Evolutionary conservation across 2,797 vertebrate species (phyloP), one percentile per base, ranked within the genome.

Genomic region (Helostoma temminkii): DNA sequence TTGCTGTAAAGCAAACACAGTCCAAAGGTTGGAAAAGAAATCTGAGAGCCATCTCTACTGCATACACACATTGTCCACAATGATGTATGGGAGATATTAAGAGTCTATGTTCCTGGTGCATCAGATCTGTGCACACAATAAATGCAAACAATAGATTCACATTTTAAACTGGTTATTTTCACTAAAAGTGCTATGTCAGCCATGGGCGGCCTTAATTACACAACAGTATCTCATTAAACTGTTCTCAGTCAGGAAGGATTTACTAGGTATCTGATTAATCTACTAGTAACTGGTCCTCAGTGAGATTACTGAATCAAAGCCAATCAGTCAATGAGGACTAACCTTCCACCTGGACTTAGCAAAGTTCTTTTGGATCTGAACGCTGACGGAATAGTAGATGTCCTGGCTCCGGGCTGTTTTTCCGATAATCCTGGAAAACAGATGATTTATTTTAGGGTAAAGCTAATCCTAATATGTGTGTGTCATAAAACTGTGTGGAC

Each of bases 261-360:
- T 36, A 62, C 43, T 1, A 19, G 37, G n/a, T 28, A 48, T 25
- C 24, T 0, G 22, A 71, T 75, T 78, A 81, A 85, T 76, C 30
- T 59, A 24, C 43, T 37, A 32, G 76, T 71, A 83, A 80, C 64
- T 47, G 57, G 19, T 14, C 37, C 39, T 71, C 42, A 37, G 73
- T 71, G 53, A 55, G 74, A 21, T 83, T 57, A 87, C 9, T 45
- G 32, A 43, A 52, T 64, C 24, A 9, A 30, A 71, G 59, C 68
- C 59, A 74, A 58, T 56, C 65, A 71, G 76, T 82, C 63, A 52
- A n/a, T 16, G 54, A 19, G 5, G 22, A 87, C 95, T 94, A 81
- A 99, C 98, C 96, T 95, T 96, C 98, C 98, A 99, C 81, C 97
- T 99, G 92, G 94, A 96, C 92, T 96, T 97, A 86, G 96, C 97